These are phyloP conservation scores for Chitala chitala DNA, from an alignment of 2,113 vertebrate genomes.

Conservation along the genomic window DNA sequence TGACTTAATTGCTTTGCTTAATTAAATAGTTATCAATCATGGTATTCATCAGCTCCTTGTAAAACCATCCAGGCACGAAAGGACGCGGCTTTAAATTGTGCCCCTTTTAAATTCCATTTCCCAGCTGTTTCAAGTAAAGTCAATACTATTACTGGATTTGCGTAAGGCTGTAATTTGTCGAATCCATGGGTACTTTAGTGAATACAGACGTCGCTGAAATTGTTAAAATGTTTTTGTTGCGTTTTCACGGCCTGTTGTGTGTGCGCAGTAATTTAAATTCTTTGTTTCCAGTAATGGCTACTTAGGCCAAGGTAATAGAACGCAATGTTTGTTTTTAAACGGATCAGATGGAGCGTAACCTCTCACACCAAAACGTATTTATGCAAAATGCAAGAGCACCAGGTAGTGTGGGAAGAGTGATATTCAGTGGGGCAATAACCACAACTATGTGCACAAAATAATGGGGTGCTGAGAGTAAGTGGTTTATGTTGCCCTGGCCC, in stretches of 20 bases:
- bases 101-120: conserved; percentile 37
- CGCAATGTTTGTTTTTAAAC: not conserved
- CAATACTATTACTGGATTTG: not conserved
- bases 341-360: not conserved
- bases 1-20: conserved; percentile 62
- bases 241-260: not conserved
- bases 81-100: conserved; percentile 42
- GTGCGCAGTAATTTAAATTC: not conserved
- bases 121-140: not conserved
- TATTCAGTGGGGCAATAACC: not conserved
- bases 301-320: not conserved
- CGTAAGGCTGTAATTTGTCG: not conserved
- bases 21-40: conserved; percentile 65
- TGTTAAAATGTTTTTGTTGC: not conserved
- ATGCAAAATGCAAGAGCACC: not conserved
- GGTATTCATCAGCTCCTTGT: conserved; percentile 49
- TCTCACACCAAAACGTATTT: not conserved
- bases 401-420: not conserved
- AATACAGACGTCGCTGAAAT: not conserved
- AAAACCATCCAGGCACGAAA: conserved; percentile 50
- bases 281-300: not conserved
- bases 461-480: not conserved
- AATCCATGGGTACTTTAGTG: not conserved
- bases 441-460: not conserved
- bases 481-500: not conserved